Conservation (phyloP, 2,113 vertebrate genomes). For the Rhea pennata region DNA sequence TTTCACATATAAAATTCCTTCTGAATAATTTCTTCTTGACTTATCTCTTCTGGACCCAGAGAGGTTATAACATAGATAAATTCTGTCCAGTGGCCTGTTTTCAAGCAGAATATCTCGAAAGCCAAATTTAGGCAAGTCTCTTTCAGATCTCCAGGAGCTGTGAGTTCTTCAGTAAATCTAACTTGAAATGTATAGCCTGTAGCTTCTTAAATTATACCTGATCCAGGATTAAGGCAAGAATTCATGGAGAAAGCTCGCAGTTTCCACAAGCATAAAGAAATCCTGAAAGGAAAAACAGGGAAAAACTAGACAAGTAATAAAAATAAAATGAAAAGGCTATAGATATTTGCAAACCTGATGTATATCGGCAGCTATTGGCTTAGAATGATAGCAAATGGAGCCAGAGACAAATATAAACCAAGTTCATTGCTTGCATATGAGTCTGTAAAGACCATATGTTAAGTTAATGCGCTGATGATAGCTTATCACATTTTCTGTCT, state of each 20-base stretch:
- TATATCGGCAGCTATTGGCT: not conserved
- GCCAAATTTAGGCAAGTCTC: not conserved
- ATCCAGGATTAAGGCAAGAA: not conserved
- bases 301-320: not conserved
- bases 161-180: not conserved
- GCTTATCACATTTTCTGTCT: constrained; percentile 43
- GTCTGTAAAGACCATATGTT: not conserved
- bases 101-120: not conserved
- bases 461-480: constrained; percentile 31
- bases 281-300: not conserved
- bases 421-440: not conserved
- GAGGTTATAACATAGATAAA: not conserved
- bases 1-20: not conserved
- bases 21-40: not conserved
- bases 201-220: not conserved
- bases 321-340: constrained; percentile 19
- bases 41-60: not conserved
- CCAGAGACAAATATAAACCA: constrained; percentile 33
- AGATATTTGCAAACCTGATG: constrained; percentile 1
- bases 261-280: not conserved
- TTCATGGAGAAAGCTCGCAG: not conserved
- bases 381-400: not conserved
- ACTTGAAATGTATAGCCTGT: not conserved
- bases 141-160: not conserved
- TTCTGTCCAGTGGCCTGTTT: not conserved